Base-by-base conservation (phyloP, 1,140 invertebrate species). In the Drosophila nasuta region DNA sequence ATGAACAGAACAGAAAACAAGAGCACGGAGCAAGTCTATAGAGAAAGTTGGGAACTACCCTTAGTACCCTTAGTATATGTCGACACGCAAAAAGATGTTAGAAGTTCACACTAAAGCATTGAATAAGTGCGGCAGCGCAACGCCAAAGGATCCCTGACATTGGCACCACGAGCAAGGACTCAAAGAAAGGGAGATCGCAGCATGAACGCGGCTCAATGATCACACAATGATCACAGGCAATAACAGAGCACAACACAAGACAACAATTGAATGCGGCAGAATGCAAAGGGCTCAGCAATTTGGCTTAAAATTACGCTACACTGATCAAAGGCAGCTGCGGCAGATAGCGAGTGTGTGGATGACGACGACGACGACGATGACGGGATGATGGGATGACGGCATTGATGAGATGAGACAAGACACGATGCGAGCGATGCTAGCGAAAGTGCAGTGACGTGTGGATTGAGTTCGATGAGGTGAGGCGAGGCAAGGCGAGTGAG, bases 291-390 rank as follows among this genome's bases (percentile, higher is more conserved):
- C 10, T 30, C 17, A 62, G 69, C 82, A 91, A 91, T 91, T 91
- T 83, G 83, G 90, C 87, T 91, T 91, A 91, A 91, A 86, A 91
- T 85, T 80, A 85, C 86, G 86, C 66, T 88, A 88, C 75, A 91
- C 76, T 85, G 90, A 91, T 91, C 90, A 91, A 85, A 86, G 79
- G 81, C 86, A 90, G 86, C 81, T 89, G 86, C 80, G 33, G 45
- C 11, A 56, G 72, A 66, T 75, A 80, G 78, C 70, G 54, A 65
- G 51, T 46, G 71, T 57, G 49, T 74, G 57, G 60, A 82, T 82
- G 80, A 78, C 73, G 62, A 77, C 38, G 60, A 68, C 10, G 56
- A 68, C 58, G 78, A 68, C 72, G 59, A 48, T 67, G 65, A 62
- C 59, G 59, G 43, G n/a, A 15, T 62, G 58, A 62, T 25, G 58